Conservation (phyloP, 2,888 invertebrate species). For the Phaonia tiefii region DNA sequence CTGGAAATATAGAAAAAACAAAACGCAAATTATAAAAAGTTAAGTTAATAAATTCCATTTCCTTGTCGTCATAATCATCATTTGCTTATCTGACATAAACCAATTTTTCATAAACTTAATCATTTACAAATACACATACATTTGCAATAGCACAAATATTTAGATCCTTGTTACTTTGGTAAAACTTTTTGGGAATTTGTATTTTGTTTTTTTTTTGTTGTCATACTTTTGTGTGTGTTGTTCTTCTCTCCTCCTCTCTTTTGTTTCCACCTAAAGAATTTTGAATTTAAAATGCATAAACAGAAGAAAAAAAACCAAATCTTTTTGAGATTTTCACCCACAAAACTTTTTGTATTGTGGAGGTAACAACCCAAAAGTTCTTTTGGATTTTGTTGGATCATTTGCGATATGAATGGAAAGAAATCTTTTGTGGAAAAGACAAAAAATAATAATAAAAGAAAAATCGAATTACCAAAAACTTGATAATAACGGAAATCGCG, state of each 20-base stretch:
- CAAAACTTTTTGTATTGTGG: too few relatives aligned
- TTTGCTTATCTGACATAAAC: constrained; percentile 20
- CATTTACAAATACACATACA: too few relatives aligned
- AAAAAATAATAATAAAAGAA: too few relatives aligned
- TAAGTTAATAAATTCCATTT: not conserved
- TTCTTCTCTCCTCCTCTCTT: too few relatives aligned
- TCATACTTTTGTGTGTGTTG: constrained; percentile 8
- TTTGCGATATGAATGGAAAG: not conserved
- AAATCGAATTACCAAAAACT: constrained; percentile 22
- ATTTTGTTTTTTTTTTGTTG: not conserved
- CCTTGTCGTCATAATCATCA: not conserved
- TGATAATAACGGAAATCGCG: constrained; percentile 47
- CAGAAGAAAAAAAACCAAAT: not conserved
- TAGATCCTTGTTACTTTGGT: constrained; percentile 15
- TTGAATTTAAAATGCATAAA: constrained; percentile 20
- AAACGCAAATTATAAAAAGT: constrained; percentile 36
- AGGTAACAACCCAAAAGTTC: not conserved
- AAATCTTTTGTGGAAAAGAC: not conserved
- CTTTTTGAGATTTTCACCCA: too few relatives aligned
- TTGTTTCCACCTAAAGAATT: constrained; percentile 25
- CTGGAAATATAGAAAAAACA: constrained; percentile 72
- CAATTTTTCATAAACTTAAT: constrained; percentile 22
- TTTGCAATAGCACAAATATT: not conserved
- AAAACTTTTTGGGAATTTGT: constrained; percentile 6
- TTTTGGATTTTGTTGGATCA: constrained; percentile 17